Evolutionary conservation across 2,888 invertebrate genomes (phyloP).

Genomic region (Ophion ellenae): DNA sequence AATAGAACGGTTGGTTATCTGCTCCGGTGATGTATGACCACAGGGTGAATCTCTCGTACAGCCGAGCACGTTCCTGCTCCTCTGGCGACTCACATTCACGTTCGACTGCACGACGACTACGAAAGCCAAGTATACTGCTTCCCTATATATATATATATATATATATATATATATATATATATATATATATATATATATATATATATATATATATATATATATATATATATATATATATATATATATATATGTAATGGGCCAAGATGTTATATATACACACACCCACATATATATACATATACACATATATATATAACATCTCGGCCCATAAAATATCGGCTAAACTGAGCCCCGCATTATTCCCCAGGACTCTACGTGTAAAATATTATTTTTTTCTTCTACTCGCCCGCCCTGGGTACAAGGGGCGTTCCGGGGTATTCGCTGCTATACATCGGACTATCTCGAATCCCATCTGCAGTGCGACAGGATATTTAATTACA

Average conservation of each 20-base stretch:
- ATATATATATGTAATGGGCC: too few relatives aligned
- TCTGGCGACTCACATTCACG: slow-evolving; percentile 37
- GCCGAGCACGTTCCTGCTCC: slow-evolving; percentile 47
- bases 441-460: neutral
- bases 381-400: slow-evolving; percentile 66
- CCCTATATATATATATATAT: neutral
- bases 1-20: slow-evolving; percentile 74
- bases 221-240: neutral
- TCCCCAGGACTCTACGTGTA: slow-evolving; percentile 64
- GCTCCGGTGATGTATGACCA: slow-evolving; percentile 72
- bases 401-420: neutral
- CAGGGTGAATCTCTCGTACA: slow-evolving; percentile 60
- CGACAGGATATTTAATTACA: slow-evolving; percentile 29
- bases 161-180: too few relatives aligned
- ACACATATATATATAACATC: slow-evolving; percentile 21
- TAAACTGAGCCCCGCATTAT: slow-evolving; percentile 69
- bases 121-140: slow-evolving; percentile 21
- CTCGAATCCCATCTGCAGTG: slow-evolving; percentile 5
- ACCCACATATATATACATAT: too few relatives aligned
- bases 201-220: neutral
- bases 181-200: neutral
- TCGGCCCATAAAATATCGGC: slow-evolving; percentile 67
- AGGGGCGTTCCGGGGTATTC: neutral
- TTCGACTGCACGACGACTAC: slow-evolving; percentile 43
- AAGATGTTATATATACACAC: too few relatives aligned